These are phyloP conservation scores for Agapornis canus DNA, from an alignment of 2,797 vertebrate species.

Conservation along the genomic window DNA sequence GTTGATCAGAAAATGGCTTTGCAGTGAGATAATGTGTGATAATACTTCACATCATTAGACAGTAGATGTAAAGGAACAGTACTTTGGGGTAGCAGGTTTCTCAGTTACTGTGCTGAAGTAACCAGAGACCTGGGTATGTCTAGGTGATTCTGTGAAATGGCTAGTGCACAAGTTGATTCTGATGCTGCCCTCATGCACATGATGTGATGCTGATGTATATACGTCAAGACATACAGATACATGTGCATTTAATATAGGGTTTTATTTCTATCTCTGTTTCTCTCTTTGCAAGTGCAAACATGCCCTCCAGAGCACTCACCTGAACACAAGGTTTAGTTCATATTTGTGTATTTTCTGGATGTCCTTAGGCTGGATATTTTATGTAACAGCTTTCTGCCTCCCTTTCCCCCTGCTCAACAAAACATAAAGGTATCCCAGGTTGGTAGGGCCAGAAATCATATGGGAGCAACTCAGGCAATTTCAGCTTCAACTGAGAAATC, in stretches of 20 bases:
- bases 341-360: neutral
- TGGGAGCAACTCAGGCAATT: neutral
- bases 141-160: neutral
- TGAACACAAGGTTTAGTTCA: neutral
- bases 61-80: neutral
- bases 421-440: neutral
- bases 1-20: neutral
- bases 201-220: neutral
- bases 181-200: neutral
- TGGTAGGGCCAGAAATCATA: neutral
- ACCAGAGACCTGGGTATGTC: neutral
- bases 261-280: neutral
- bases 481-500: neutral
- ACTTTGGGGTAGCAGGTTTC: neutral
- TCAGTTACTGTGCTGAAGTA: neutral
- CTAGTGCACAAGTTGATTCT: neutral
- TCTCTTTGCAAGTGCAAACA: neutral
- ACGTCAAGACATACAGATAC: fast-evolving
- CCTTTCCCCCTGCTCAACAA: neutral
- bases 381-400: neutral
- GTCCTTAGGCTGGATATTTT: neutral
- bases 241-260: neutral
- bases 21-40: neutral
- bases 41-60: neutral
- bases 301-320: neutral